Conservation (phyloP, 2,797 vertebrate species). For the Cyprinodon diabolis region DNA sequence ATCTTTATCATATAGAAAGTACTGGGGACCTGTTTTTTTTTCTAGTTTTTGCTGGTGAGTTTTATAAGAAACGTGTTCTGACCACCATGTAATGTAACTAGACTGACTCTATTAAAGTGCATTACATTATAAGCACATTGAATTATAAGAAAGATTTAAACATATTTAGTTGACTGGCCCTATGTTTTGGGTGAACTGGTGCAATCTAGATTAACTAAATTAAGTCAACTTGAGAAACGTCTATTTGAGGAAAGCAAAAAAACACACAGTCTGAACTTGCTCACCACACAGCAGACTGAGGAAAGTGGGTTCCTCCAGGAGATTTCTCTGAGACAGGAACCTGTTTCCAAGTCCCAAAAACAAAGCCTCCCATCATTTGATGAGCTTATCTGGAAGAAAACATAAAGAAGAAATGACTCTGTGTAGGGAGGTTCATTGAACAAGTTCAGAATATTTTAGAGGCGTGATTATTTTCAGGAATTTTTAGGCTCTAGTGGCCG, state of each 20-base stretch:
- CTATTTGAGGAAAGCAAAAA: not conserved
- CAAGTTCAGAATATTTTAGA: not conserved
- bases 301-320: slow-evolving; percentile 78
- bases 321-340: slow-evolving; percentile 75
- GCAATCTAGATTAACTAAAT: no score
- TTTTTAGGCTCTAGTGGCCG: no score
- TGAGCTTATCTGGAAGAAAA: slow-evolving; percentile 82
- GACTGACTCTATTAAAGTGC: not conserved
- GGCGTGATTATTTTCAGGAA: no score
- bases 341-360: slow-evolving; percentile 80
- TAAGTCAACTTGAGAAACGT: not conserved
- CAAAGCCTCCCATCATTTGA: slow-evolving; percentile 85
- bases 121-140: not conserved
- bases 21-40: no score
- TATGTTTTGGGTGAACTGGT: no score
- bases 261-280: not conserved
- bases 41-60: not conserved
- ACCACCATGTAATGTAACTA: not conserved
- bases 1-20: no score
- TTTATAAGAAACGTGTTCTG: not conserved
- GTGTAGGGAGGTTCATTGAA: not conserved
- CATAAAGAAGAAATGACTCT: not conserved
- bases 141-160: no score
- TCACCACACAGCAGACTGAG: slow-evolving; percentile 80
- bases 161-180: no score